Evolutionary conservation across 1,140 invertebrate genomes (phyloP).

Genomic region (Phymastichus coffea): DNA sequence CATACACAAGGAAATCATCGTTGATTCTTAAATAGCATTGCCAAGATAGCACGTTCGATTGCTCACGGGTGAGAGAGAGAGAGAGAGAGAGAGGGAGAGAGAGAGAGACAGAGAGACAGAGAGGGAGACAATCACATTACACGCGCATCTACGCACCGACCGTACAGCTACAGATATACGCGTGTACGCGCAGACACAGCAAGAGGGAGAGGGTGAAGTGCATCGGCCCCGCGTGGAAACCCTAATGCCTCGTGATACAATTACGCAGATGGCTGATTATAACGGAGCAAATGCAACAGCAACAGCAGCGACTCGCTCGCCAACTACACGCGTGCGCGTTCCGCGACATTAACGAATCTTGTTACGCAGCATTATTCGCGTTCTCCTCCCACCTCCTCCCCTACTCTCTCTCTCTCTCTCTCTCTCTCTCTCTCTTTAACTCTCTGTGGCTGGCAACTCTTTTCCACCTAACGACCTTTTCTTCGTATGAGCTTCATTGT

Average conservation of each 20-base stretch:
- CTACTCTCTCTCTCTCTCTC: no score
- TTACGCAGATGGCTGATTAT: conserved; percentile 3
- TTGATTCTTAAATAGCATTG: neutral
- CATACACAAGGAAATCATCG: no score
- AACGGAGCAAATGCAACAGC: neutral
- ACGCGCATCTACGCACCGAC: no score
- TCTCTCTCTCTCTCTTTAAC: no score
- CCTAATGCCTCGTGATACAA: neutral
- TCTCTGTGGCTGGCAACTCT: no score
- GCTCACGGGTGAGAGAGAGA: neutral
- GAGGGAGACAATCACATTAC: no score
- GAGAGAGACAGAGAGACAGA: neutral
- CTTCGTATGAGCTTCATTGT: no score
- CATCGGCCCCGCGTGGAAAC: neutral
- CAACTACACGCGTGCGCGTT: neutral
- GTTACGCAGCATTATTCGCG: neutral
- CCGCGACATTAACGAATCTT: neutral
- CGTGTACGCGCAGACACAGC: no score
- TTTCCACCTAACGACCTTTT: no score
- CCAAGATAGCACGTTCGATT: neutral
- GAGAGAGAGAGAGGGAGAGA: neutral
- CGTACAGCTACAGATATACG: no score
- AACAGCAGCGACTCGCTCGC: neutral
- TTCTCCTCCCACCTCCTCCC: no score
- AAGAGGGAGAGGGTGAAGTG: no score